phyloP scores from a whole-genome alignment of 2,888 invertebrate species.

The Beris chalybata region DNA sequence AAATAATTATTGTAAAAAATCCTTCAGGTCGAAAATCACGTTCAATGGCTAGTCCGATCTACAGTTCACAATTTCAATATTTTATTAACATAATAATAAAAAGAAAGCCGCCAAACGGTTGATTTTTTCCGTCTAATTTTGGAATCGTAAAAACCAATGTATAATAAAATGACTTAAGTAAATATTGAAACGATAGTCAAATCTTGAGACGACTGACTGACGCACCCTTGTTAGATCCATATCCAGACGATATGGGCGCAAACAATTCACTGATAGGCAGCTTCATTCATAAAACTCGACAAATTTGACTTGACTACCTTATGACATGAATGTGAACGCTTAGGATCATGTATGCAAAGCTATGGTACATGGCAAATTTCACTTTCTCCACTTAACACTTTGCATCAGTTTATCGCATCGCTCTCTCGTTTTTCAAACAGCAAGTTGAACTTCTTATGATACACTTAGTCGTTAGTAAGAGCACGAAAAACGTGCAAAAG shows the following conservation, averaged over 20 bases:
- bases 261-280: background rate
- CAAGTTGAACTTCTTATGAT: constrained; percentile 1
- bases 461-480: background rate
- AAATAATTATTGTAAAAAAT: too few relatives aligned
- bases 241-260: background rate
- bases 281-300: constrained; percentile 3
- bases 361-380: constrained; percentile 9
- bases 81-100: too few relatives aligned
- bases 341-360: background rate
- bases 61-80: too few relatives aligned
- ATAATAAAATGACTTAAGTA: too few relatives aligned
- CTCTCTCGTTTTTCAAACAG: background rate
- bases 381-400: constrained; percentile 24
- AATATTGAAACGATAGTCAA: too few relatives aligned
- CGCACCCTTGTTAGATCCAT: background rate
- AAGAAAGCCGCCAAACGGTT: too few relatives aligned
- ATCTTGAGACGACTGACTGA: background rate
- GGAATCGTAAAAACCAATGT: too few relatives aligned
- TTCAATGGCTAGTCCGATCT: too few relatives aligned
- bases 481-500: constrained; percentile 19
- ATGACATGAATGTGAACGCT: background rate
- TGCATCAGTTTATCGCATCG: background rate
- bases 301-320: too few relatives aligned
- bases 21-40: too few relatives aligned
- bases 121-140: too few relatives aligned